Percentiles rank a stretch among this genome's conserved stretches.
phyloP scores from a whole-genome alignment of 2,797 vertebrate species.

The Knipowitschia caucasica region DNA sequence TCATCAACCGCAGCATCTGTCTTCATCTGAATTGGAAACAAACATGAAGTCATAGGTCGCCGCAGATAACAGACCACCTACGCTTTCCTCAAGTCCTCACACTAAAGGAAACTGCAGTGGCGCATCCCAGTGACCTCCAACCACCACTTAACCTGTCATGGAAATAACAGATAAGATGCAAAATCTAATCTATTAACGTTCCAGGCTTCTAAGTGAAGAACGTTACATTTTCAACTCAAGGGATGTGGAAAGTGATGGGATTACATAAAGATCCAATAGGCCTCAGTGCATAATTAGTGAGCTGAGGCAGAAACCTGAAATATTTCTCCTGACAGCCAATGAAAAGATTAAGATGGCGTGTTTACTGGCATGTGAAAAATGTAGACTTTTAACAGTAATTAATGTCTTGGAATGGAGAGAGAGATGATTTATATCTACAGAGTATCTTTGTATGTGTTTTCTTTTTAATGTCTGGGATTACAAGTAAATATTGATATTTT shows the following conservation, averaged over 20 bases:
- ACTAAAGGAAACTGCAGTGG: conserved; percentile 37
- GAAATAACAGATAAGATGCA: conserved; percentile 41
- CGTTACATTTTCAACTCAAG: not conserved
- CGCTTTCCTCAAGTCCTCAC: conserved; percentile 27
- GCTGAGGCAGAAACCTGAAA: conserved; percentile 3
- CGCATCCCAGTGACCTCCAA: conserved; percentile 29
- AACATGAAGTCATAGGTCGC: no score
- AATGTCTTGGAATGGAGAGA: not conserved
- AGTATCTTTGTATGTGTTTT: no score
- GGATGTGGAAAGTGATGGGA: not conserved
- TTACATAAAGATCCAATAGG: not conserved
- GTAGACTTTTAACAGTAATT: not conserved
- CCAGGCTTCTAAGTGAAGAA: not conserved
- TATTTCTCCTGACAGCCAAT: not conserved
- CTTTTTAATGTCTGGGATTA: no score
- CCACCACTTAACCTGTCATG: conserved; percentile 32
- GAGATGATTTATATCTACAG: not conserved
- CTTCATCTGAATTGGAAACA: no score
- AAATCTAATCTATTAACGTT: conserved; percentile 31
- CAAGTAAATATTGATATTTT: no score
- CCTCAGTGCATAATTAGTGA: not conserved
- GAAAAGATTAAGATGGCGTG: not conserved
- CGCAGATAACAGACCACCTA: conserved; percentile 40
- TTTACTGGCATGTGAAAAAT: not conserved
- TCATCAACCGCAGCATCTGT: no score